phyloP scores from a whole-genome alignment of 2,113 vertebrate genomes.

The Callaeas wilsoni region DNA sequence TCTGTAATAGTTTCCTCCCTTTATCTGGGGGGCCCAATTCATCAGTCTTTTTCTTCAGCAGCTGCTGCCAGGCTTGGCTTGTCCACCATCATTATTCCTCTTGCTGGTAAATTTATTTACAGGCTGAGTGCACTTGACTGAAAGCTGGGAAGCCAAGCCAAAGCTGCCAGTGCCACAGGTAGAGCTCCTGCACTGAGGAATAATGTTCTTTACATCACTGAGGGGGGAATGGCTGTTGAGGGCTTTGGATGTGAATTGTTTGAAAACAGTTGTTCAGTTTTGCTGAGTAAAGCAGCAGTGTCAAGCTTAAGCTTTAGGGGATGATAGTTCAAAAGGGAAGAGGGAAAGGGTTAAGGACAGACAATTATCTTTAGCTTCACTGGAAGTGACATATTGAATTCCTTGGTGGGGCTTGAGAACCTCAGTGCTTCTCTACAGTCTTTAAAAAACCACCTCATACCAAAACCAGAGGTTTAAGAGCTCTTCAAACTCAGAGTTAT shows the following conservation, averaged over 20 bases:
- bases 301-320: not conserved
- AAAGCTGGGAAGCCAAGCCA: not conserved
- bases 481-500: not conserved
- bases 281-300: not conserved
- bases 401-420: not conserved
- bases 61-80: not conserved
- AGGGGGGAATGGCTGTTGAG: not conserved
- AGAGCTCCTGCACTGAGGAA: not conserved
- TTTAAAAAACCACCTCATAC: not conserved
- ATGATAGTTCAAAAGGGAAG: not conserved
- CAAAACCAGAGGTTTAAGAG: not conserved
- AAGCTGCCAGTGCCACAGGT: not conserved
- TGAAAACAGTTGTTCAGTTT: not conserved
- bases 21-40: not conserved
- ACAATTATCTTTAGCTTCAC: not conserved
- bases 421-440: not conserved
- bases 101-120: not conserved
- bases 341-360: not conserved
- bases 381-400: not conserved
- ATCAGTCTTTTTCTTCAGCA: not conserved
- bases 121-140: not conserved
- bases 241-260: not conserved
- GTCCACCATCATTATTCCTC: not conserved
- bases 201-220: not conserved
- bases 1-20: not conserved